A percentile compares a stretch with the other conserved stretches of the same genome.
These are phyloP conservation scores for Liparis tanakae DNA, from an alignment of 2,797 vertebrate genomes.

Conservation along the genomic window DNA sequence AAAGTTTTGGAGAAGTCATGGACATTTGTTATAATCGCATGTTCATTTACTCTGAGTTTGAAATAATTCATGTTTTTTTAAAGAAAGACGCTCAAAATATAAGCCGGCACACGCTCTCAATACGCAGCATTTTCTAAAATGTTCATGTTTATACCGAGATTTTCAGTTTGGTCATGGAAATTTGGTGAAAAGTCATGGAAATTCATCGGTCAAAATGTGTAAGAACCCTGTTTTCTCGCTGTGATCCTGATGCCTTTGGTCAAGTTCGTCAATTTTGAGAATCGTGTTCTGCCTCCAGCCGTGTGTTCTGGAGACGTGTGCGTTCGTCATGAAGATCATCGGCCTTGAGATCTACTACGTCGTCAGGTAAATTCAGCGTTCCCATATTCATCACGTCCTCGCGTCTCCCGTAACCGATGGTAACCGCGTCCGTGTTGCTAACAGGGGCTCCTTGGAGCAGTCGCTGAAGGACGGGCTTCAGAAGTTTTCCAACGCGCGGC, in stretches of 20 bases:
- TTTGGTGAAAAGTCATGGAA: no score
- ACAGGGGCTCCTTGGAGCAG: conserved; percentile 92
- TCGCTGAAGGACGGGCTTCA: conserved; percentile 92
- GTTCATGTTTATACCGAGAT: no score
- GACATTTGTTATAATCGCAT: no score
- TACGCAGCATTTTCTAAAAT: no score
- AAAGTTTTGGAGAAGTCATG: no score
- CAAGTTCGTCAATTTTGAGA: neutral
- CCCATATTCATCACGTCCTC: neutral
- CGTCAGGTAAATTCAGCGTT: conserved; percentile 85
- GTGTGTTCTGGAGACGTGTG: conserved; percentile 95
- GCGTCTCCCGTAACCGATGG: neutral
- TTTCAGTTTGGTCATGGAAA: no score
- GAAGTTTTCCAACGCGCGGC: conserved; percentile 89
- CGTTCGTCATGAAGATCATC: conserved; percentile 98
- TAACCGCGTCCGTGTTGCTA: neutral
- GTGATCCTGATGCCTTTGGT: neutral
- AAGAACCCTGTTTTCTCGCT: neutral
- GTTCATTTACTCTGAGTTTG: no score
- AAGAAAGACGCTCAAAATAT: no score
- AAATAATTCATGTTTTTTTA: no score
- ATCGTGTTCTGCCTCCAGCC: conserved; percentile 79
- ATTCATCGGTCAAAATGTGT: no score
- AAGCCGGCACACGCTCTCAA: no score
- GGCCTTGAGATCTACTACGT: conserved; percentile 97